Percentiles rank a stretch among this genome's conserved stretches.
These are phyloP conservation scores for Cettia cetti DNA, from an alignment of 2,113 vertebrate genomes.

Conservation along the genomic window DNA sequence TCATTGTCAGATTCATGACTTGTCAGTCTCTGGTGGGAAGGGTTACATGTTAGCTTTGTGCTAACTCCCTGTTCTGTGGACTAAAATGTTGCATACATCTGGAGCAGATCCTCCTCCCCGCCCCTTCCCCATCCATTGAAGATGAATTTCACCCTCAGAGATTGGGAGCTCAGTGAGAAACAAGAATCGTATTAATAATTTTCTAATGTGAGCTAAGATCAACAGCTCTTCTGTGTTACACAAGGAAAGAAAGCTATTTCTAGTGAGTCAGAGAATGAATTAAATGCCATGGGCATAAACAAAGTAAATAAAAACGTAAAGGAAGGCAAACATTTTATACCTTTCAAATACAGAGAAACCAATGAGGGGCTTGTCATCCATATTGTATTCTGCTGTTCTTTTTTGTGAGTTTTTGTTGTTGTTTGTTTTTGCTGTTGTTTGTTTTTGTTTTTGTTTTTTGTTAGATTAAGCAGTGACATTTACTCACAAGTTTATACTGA, in stretches of 20 bases:
- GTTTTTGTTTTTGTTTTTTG: neutral
- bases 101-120: neutral
- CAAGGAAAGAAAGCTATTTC: neutral
- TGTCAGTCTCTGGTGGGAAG: neutral
- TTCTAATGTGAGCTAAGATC: neutral
- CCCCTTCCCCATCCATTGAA: neutral
- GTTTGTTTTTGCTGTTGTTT: neutral
- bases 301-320: neutral
- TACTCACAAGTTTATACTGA: neutral
- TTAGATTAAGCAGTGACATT: neutral
- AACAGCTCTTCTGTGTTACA: neutral
- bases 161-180: neutral
- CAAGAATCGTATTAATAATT: neutral
- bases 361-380: neutral
- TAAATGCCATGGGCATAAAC: neutral
- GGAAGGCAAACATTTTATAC: neutral
- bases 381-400: neutral
- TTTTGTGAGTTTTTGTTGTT: neutral
- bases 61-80: neutral
- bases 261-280: neutral
- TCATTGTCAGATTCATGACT: neutral
- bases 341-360: neutral
- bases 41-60: neutral
- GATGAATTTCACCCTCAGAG: neutral
- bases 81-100: neutral